Evolutionary conservation across 2,888 invertebrate genomes (phyloP).

Genomic region (Ypsolopha sequella): DNA sequence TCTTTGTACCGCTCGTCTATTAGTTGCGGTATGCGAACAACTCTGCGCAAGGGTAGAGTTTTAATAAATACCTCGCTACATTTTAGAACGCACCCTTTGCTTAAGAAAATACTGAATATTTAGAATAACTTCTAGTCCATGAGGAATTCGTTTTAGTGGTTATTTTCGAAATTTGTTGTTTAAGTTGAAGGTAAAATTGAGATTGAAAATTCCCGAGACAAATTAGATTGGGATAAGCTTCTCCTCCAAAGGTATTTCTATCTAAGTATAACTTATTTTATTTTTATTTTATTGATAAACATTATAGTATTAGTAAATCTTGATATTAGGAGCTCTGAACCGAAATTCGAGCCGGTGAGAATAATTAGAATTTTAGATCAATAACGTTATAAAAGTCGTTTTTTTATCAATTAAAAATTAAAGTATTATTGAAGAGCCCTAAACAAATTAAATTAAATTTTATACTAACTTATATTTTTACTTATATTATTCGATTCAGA

Average conservation of each 20-base stretch:
- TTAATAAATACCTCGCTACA: not conserved
- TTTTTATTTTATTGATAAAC: not conserved
- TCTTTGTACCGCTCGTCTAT: not conserved
- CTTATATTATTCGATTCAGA: too few relatives aligned
- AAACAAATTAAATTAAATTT: too few relatives aligned
- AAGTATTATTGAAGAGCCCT: too few relatives aligned
- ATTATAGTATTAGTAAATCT: too few relatives aligned
- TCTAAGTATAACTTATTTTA: not conserved
- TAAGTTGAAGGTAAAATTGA: not conserved
- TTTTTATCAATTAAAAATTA: too few relatives aligned
- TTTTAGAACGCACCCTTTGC: constrained; percentile 1
- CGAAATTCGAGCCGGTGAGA: too few relatives aligned
- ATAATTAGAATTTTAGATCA: too few relatives aligned
- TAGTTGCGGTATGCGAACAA: not conserved
- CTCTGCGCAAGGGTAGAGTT: not conserved
- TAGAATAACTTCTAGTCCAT: constrained; percentile 11
- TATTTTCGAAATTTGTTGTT: constrained; percentile 15
- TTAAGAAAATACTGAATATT: constrained; percentile 12
- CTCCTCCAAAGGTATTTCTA: too few relatives aligned
- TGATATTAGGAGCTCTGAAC: too few relatives aligned
- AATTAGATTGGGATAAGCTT: too few relatives aligned
- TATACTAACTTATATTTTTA: too few relatives aligned
- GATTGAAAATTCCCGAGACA: not conserved
- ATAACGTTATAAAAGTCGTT: too few relatives aligned
- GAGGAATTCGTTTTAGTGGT: constrained; percentile 8